Base-by-base conservation (phyloP, 2,113 vertebrate genomes). In the Atherinomorus stipes region DNA sequence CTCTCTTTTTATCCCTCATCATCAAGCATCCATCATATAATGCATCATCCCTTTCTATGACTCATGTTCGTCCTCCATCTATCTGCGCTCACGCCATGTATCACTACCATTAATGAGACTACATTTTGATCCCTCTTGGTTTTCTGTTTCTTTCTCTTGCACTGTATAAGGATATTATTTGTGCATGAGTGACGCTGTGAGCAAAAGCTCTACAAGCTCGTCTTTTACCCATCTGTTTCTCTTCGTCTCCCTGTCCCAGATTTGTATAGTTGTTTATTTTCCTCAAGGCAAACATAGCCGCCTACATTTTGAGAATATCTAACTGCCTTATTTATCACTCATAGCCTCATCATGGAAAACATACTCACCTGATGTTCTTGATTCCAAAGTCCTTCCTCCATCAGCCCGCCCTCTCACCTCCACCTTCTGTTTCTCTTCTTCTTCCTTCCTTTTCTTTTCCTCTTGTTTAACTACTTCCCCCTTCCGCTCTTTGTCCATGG, bases 351-450 rank as follows among this genome's bases (percentile, higher is more conserved):
- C 37, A 62, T 47, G 1, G 28, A 44, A 74, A 69, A 16, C 11
- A 71, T 62, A 83, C 92, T 93, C 84, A 95, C 94, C 89, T 85
- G 90, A 70, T 40, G 87, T 89, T 90, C 92, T 90, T 21, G 91
- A 85, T 49, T 93, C 92, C 53, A 86, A 51, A 16, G 89, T 93
- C 63, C 91, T 83, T 71, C 86, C 91, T 83, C 94, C 94, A 71
- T 95, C 94, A 6, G 94, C 94, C 82, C 71, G 88, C 75, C 94
- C 94, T 89, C 94, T 93, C 85, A 91, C 90, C 75, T 91, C 91
- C 71, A 78, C 70, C 54, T 88, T 40, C 40, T 68, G 61, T 23
- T 59, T 58, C 34, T 76, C 60, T 61, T 88, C 72, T 47, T 84
- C 74, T 40, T 74, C 74, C 67, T 81, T 62, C 11, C 26, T 51